A percentile compares a stretch with the other conserved stretches of the same genome.
Conservation (phyloP, 2,113 vertebrate species). For the Oriolus oriolus region DNA sequence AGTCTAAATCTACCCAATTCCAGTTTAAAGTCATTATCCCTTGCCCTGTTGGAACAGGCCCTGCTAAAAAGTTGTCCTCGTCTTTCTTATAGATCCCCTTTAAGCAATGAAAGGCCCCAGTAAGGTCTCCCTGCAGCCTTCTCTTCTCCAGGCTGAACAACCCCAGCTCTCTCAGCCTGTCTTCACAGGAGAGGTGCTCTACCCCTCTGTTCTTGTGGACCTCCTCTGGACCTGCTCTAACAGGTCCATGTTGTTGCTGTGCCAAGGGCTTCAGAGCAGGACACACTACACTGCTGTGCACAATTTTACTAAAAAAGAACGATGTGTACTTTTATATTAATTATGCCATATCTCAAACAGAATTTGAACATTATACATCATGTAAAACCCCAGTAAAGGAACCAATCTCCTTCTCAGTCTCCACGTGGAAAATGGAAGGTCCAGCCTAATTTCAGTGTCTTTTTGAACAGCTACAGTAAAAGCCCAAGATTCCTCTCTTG, state of each 20-base stretch:
- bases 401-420: neutral
- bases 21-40: neutral
- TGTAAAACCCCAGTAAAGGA: neutral
- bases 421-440: neutral
- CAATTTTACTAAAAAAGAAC: neutral
- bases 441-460: neutral
- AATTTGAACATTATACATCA: neutral
- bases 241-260: neutral
- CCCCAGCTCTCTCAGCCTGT: neutral
- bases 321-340: neutral
- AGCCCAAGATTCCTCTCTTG: neutral
- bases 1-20: neutral
- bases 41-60: neutral
- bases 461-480: neutral
- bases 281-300: neutral
- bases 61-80: neutral
- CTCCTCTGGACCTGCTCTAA: neutral
- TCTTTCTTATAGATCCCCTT: neutral
- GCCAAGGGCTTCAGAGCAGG: rapidly evolving
- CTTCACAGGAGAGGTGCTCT: neutral
- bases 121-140: neutral
- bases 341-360: neutral
- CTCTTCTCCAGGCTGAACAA: neutral
- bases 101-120: neutral
- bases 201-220: neutral